These are phyloP conservation scores for Galerucella calmariensis DNA, from an alignment of 2,888 invertebrate species.

Conservation along the genomic window DNA sequence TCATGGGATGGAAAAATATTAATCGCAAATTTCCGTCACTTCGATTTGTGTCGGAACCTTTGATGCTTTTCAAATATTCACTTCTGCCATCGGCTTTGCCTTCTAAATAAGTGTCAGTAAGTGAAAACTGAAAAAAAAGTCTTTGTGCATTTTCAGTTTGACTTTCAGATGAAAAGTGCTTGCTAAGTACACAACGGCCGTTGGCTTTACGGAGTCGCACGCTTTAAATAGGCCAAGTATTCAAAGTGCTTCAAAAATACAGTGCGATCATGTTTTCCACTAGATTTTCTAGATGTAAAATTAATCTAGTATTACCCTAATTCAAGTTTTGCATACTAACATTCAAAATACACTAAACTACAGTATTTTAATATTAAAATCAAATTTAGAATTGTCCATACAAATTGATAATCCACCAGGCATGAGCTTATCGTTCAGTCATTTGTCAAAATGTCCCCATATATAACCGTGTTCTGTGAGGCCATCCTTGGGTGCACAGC, in stretches of 20 bases:
- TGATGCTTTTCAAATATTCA: conserved; percentile 16
- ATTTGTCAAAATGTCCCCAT: too few relatives aligned
- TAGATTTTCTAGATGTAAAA: too few relatives aligned
- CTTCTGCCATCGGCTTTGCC: conserved; percentile 9
- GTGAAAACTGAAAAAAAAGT: conserved; percentile 19
- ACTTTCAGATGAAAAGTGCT: conserved; percentile 27
- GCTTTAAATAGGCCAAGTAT: neutral
- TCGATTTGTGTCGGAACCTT: conserved; percentile 9
- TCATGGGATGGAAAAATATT: conserved; percentile 19
- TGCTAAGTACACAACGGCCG: conserved; percentile 26
- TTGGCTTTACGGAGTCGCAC: conserved; percentile 18
- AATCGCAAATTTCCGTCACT: conserved; percentile 11
- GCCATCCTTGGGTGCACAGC: too few relatives aligned
- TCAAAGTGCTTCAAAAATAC: neutral
- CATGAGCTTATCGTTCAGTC: too few relatives aligned
- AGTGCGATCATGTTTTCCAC: too few relatives aligned
- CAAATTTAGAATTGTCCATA: too few relatives aligned
- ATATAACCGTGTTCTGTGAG: too few relatives aligned
- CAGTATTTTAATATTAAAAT: too few relatives aligned
- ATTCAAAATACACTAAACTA: too few relatives aligned
- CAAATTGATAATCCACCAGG: too few relatives aligned
- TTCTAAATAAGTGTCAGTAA: conserved; percentile 20
- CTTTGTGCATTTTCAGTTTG: conserved; percentile 38
- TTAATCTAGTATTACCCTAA: too few relatives aligned
- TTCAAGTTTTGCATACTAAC: too few relatives aligned